Conservation (phyloP, 2,113 vertebrate genomes). For the Solea solea region DNA sequence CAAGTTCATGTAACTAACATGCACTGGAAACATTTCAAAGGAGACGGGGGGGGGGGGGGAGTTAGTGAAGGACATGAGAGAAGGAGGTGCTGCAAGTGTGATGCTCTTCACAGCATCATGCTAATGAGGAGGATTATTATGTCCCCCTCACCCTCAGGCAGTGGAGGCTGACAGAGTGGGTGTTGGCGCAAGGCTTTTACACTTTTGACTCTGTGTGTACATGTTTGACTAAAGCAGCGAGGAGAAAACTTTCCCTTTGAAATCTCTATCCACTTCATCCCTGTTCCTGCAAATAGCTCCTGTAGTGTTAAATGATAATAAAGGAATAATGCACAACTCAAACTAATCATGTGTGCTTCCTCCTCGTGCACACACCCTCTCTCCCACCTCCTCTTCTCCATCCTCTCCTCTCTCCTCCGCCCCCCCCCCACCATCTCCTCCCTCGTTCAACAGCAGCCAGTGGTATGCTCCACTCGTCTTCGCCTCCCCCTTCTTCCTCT, state of each 20-base stretch:
- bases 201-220: conserved; percentile 11
- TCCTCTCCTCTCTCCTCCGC: conserved; percentile 5
- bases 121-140: conserved; percentile 70
- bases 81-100: conserved; percentile 52
- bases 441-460: conserved; percentile 52
- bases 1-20: conserved; percentile 9
- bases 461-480: conserved; percentile 66
- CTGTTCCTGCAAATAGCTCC: conserved; percentile 18
- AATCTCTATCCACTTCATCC: conserved; percentile 18
- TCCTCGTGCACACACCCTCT: conserved; percentile 26
- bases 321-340: not conserved
- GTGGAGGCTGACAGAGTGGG: conserved; percentile 43
- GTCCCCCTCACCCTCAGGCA: conserved; percentile 48
- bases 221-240: not conserved
- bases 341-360: conserved; percentile 22
- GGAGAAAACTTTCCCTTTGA: conserved; percentile 5
- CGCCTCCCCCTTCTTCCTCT: not conserved
- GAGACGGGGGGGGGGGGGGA: conserved; percentile 12
- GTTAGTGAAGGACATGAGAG: conserved; percentile 42
- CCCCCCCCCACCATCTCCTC: conserved; percentile 36
- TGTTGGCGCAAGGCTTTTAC: conserved; percentile 43
- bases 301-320: too few relatives aligned
- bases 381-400: conserved; percentile 16
- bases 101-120: conserved; percentile 66
- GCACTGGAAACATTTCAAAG: conserved; percentile 1